phyloP scores from a whole-genome alignment of 1,140 invertebrate species.

The Papilio dardanus region DNA sequence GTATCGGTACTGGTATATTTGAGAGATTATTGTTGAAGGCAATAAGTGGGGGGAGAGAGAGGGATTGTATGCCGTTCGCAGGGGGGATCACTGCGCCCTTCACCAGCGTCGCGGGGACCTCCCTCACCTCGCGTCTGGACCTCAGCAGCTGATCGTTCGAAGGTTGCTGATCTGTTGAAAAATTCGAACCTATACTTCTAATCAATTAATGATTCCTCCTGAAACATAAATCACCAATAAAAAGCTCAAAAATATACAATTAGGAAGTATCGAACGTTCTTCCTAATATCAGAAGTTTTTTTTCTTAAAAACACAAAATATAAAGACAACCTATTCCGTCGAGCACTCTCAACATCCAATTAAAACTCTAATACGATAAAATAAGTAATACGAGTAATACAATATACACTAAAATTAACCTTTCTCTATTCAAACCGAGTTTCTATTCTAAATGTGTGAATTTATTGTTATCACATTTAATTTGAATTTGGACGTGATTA shows the following conservation, averaged over 20 bases:
- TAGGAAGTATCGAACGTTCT: too few species aligned
- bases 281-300: too few species aligned
- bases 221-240: too few species aligned
- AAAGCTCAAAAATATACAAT: too few species aligned
- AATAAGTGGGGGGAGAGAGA: conserved; percentile 60
- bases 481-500: not conserved
- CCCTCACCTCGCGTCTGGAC: conserved; percentile 41
- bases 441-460: not conserved
- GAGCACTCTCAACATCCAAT: too few species aligned
- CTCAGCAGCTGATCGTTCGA: conserved; percentile 8
- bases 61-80: conserved; percentile 56
- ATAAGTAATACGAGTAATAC: too few species aligned
- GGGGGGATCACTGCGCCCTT: conserved; percentile 59
- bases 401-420: too few species aligned
- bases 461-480: not conserved
- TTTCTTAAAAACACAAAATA: too few species aligned
- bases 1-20: conserved; percentile 67
- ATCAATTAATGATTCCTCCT: not conserved
- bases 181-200: too few species aligned
- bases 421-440: too few species aligned
- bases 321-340: too few species aligned
- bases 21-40: conserved; percentile 64
- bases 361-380: too few species aligned
- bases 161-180: conserved; percentile 7
- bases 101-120: conserved; percentile 48